These are phyloP conservation scores for Drosophila melanosoma DNA, from an alignment of 2,888 invertebrate genomes.

Conservation along the genomic window DNA sequence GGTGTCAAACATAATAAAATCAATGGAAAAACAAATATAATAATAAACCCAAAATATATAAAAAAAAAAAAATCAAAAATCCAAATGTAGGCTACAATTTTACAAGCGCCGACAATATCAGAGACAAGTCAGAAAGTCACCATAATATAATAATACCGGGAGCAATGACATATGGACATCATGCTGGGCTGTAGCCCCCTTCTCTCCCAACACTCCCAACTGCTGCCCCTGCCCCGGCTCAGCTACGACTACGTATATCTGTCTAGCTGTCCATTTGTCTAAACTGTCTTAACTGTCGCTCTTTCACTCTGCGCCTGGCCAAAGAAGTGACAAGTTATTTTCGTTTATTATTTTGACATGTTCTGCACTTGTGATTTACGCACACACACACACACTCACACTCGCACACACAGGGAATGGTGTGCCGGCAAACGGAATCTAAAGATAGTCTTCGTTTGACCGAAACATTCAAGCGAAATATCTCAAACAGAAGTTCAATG, in stretches of 20 bases:
- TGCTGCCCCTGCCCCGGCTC: neutral
- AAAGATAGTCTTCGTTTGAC: conserved; percentile 65
- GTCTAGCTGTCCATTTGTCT: conserved; percentile 36
- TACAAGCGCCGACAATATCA: conserved; percentile 59
- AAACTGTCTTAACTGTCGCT: conserved; percentile 54
- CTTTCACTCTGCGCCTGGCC: conserved; percentile 59
- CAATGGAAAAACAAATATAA: conserved; percentile 10
- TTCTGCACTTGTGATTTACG: conserved; percentile 66
- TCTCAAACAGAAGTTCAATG: conserved; percentile 67
- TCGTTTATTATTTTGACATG: conserved; percentile 70
- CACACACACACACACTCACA: conserved; percentile 23
- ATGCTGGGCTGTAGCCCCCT: conserved; percentile 34
- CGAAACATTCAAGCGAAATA: conserved; percentile 61
- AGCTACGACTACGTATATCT: neutral
- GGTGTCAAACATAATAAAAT: conserved; percentile 68
- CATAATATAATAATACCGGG: conserved; percentile 55
- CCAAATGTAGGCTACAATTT: conserved; percentile 68
- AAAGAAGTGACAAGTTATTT: conserved; percentile 67
- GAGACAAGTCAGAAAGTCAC: conserved; percentile 3
- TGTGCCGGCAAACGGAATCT: conserved; percentile 53
- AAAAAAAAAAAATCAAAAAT: conserved; percentile 47
- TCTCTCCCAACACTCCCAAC: neutral
- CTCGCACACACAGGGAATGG: neutral
- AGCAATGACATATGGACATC: conserved; percentile 65
- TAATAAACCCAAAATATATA: conserved; percentile 31